Percentiles rank a stretch among this genome's conserved stretches.
These are phyloP conservation scores for Cenopis cana DNA, from an alignment of 2,888 invertebrate species.

Conservation along the genomic window DNA sequence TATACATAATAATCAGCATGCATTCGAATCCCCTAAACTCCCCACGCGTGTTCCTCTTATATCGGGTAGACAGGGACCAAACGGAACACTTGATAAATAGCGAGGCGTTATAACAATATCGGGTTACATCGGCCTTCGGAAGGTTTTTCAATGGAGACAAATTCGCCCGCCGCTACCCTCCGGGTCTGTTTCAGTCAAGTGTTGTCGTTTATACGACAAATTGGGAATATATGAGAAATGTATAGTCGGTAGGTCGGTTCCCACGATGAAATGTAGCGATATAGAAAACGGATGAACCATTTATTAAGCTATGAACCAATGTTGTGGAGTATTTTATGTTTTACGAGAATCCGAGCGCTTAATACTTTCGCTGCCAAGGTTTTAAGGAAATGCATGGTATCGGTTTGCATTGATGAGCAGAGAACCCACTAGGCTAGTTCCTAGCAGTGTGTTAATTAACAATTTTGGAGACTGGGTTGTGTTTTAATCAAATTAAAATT, in stretches of 20 bases:
- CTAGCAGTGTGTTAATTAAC: no score
- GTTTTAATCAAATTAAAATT: no score
- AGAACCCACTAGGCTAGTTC: no score
- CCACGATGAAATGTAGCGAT: conserved; percentile 26
- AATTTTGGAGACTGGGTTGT: no score
- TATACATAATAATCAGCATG: no score
- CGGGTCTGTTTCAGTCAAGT: conserved; percentile 37
- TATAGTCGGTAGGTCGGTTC: conserved; percentile 8
- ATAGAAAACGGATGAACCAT: conserved; percentile 8
- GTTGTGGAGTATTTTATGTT: neutral
- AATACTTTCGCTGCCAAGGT: no score
- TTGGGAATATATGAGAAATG: conserved; percentile 28
- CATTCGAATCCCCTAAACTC: conserved; percentile 46
- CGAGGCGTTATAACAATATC: conserved; percentile 64
- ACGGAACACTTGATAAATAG: conserved; percentile 68
- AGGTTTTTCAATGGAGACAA: conserved; percentile 60
- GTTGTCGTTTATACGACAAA: conserved; percentile 35
- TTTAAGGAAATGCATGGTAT: no score
- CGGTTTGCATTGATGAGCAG: no score
- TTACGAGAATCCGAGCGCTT: neutral
- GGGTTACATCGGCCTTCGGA: conserved; percentile 66
- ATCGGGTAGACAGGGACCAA: conserved; percentile 56
- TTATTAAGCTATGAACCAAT: neutral
- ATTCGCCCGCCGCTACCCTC: conserved; percentile 59
- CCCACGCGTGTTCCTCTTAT: conserved; percentile 51